phyloP scores from a whole-genome alignment of 2,113 vertebrate species.

The Amblyopsis rosae region DNA sequence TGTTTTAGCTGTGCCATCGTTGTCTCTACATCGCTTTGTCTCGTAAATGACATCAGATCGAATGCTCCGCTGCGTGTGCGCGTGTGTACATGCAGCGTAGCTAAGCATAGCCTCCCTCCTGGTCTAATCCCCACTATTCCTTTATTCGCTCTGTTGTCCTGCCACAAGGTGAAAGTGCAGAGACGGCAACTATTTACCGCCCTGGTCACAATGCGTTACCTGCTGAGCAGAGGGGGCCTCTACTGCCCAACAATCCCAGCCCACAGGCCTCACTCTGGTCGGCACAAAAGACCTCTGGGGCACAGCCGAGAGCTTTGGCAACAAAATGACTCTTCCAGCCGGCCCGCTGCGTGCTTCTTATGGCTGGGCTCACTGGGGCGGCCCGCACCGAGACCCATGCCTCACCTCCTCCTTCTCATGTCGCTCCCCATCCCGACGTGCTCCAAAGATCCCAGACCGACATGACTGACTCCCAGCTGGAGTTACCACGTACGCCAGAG shows the following conservation, averaged over 20 bases:
- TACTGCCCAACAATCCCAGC: conserved; percentile 41
- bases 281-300: conserved; percentile 71
- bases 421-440: conserved; percentile 14
- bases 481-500: conserved; percentile 61
- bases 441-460: conserved; percentile 65
- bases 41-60: conserved; percentile 29
- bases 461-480: conserved; percentile 67
- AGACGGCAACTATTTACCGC: conserved; percentile 32
- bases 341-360: conserved; percentile 62
- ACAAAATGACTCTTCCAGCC: conserved; percentile 73
- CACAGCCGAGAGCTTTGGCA: conserved; percentile 55
- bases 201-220: conserved; percentile 43
- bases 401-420: conserved; percentile 41
- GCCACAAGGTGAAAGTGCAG: conserved; percentile 47
- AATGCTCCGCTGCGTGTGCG: conserved; percentile 22
- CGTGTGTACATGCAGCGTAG: conserved; percentile 10
- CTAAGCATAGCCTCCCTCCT: conserved; percentile 23
- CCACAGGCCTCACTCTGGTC: conserved; percentile 45
- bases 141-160: conserved; percentile 27
- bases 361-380: conserved; percentile 50
- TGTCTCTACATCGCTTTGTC: conserved; percentile 12
- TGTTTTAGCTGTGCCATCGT: background rate
- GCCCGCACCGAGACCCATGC: conserved; percentile 42
- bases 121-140: conserved; percentile 42
- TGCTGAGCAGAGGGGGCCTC: conserved; percentile 58